Base-by-base conservation (phyloP, 2,888 invertebrate genomes). In the Coelopa pilipes region DNA sequence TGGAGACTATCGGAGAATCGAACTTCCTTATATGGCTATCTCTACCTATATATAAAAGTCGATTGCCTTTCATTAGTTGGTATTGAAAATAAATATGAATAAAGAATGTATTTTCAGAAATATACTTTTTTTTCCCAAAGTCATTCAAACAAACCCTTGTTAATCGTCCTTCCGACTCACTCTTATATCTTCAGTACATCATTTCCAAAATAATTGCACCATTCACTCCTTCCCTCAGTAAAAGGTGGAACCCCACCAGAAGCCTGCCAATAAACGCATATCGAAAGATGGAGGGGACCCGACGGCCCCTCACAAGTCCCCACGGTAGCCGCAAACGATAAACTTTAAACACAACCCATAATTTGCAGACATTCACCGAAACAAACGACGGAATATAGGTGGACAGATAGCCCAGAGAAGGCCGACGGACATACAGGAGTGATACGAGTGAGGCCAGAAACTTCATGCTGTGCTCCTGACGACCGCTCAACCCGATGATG, bases 401-500 rank as follows among this genome's bases (percentile, higher is more conserved):
- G 34, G 34, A 34, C 2, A 34, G 34, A 34, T 34, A 34, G 2
- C 34, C 34, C 34, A 7, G 34, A 34, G 34, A n/a, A n/a, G n/a
- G n/a, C n/a, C n/a, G n/a, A n/a, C n/a, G n/a, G n/a, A n/a, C n/a
- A n/a, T n/a, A n/a, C n/a, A n/a, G n/a, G n/a, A n/a, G n/a, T n/a
- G n/a, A n/a, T n/a, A n/a, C 34, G 34, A 59, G 49, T 62, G 59
- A 21, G 57, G 50, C 49, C 13, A 21, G 34, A 62, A 34, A 62
- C 34, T 62, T 62, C 70, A 60, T 70, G 62, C 70, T 70, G 70
- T 70, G 60, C 11, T n/a, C 34, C 50, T 17, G 49, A 70, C 34
- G 53, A 53, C 10, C n/a, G 34, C n/a, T 15, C 10, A 62, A 62
- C 21, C 12, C 45, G 34, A 62, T 15, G 34, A 24, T 53, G 55